Percentiles rank a stretch among this genome's conserved stretches.
Evolutionary conservation across 37 sponge, comb jelly and placozoan genomes (phyloP).

Genomic region (Eunapius fragilis): DNA sequence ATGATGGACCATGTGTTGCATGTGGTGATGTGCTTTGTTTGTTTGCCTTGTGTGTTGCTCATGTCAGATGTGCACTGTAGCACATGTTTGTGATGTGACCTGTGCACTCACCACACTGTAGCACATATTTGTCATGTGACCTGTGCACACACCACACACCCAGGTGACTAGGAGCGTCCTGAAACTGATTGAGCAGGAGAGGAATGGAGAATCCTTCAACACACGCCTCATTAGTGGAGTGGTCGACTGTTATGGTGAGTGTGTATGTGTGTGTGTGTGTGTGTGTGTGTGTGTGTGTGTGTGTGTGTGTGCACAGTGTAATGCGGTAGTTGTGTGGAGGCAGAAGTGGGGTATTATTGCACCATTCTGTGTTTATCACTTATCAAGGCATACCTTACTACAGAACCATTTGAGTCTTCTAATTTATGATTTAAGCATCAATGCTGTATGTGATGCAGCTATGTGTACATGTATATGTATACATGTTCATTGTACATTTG

Average conservation of each 20-base stretch:
- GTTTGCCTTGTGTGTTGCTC: not conserved
- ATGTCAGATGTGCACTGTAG: not conserved
- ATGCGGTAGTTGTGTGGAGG: no score
- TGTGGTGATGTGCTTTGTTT: not conserved
- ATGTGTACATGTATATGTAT: no score
- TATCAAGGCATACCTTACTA: no score
- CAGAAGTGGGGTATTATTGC: no score
- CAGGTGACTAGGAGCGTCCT: conserved; percentile 89
- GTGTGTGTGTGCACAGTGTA: no score
- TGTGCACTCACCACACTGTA: not conserved
- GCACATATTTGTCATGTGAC: not conserved
- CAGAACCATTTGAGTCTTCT: no score
- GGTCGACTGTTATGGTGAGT: conserved; percentile 89
- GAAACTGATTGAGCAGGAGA: conserved; percentile 88
- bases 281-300: no score
- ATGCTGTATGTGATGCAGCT: no score
- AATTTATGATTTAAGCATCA: no score
- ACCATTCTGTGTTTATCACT: no score
- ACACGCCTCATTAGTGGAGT: conserved; percentile 93
- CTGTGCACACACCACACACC: not conserved
- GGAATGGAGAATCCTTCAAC: conserved; percentile 97
- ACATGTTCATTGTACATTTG: no score
- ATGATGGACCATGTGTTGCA: no score
- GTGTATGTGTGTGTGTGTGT: not conserved
- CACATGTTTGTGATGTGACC: not conserved